phyloP scores from a whole-genome alignment of 2,113 vertebrate species.

The Sapajus apella region DNA sequence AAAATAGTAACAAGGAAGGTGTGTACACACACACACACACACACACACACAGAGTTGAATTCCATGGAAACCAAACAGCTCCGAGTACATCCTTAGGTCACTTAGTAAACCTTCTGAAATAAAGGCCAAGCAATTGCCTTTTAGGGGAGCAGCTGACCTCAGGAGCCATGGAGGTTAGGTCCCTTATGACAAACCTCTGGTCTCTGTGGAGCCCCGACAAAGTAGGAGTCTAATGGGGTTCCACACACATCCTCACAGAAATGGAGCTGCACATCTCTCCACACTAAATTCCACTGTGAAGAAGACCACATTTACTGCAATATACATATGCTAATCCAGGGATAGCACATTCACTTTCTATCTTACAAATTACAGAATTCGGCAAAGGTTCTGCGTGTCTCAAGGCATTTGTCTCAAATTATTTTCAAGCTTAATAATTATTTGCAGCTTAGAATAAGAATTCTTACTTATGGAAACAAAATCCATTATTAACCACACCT shows the following conservation, averaged over 20 bases:
- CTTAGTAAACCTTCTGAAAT: background rate
- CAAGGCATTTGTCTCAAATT: conserved; percentile 24
- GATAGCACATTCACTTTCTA: background rate
- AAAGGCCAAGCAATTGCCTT: background rate
- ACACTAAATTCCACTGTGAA: background rate
- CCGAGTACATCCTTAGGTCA: background rate
- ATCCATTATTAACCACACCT: background rate
- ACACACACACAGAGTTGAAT: background rate
- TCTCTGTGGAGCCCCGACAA: background rate
- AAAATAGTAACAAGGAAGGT: background rate
- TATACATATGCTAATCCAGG: background rate
- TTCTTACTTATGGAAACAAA: conserved; percentile 40
- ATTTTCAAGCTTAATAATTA: conserved; percentile 38
- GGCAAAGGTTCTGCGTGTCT: conserved; percentile 10
- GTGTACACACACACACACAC: background rate
- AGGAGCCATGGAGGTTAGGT: background rate
- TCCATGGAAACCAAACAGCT: background rate
- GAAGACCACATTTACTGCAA: background rate
- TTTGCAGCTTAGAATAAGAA: conserved; percentile 28
- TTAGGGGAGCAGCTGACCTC: background rate
- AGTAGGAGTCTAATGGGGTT: background rate
- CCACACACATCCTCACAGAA: background rate
- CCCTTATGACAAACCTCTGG: background rate
- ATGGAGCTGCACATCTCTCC: background rate
- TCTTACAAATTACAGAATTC: background rate